Evolutionary conservation across 2,888 invertebrate genomes (phyloP).

Genomic region (Chymomyza procnemis): DNA sequence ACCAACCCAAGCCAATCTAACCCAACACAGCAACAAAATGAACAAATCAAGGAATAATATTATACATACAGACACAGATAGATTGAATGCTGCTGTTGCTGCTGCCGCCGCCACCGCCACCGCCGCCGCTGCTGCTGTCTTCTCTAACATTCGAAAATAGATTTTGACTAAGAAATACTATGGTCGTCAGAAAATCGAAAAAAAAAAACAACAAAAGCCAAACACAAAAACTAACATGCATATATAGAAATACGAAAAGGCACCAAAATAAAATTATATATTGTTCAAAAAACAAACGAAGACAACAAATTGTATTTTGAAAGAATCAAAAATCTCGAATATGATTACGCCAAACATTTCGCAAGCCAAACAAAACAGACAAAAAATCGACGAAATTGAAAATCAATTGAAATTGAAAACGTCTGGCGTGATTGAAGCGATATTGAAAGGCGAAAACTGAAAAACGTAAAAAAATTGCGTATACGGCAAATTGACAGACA

Average conservation of each 20-base stretch:
- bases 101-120: slow-evolving; percentile 31
- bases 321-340: slow-evolving; percentile 1
- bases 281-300: slow-evolving; percentile 31
- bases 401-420: slow-evolving; percentile 10
- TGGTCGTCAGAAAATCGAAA: slow-evolving; percentile 55
- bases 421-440: slow-evolving; percentile 1
- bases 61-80: slow-evolving; percentile 31
- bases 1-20: slow-evolving; percentile 27
- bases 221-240: slow-evolving; percentile 33
- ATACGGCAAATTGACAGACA: background rate
- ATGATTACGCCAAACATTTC: slow-evolving; percentile 33
- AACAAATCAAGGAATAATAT: background rate
- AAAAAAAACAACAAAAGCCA: slow-evolving; percentile 42
- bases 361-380: slow-evolving; percentile 36
- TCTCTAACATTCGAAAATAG: slow-evolving; percentile 66
- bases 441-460: slow-evolving; percentile 22
- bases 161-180: slow-evolving; percentile 75
- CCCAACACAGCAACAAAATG: background rate
- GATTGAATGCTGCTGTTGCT: slow-evolving; percentile 11
- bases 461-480: slow-evolving; percentile 17
- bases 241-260: slow-evolving; percentile 7
- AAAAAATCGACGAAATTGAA: slow-evolving; percentile 30
- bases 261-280: slow-evolving; percentile 36
- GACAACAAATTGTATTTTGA: slow-evolving; percentile 9
- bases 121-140: slow-evolving; percentile 35